Percentiles rank a stretch among this genome's conserved stretches.
Conservation (phyloP, 2,113 vertebrate genomes). For the Genyomyrus donnyi region DNA sequence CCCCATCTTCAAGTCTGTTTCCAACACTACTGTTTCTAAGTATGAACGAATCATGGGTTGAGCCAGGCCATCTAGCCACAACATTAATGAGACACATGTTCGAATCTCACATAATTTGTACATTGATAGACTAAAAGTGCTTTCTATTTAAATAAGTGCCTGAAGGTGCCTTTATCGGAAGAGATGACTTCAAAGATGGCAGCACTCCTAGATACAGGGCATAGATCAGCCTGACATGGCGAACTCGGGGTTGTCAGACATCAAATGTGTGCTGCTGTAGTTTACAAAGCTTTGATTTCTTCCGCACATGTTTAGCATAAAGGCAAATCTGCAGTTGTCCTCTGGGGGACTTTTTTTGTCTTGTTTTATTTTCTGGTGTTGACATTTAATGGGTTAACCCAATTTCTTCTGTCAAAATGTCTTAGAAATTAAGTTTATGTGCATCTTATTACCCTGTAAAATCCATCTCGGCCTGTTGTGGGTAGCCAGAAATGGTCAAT, state of each 20-base stretch:
- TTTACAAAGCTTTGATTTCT: background rate
- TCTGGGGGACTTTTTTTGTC: background rate
- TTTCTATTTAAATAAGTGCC: too few relatives aligned
- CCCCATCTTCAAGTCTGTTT: too few relatives aligned
- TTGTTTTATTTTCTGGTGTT: background rate
- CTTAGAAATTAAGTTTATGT: background rate
- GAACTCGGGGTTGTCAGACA: background rate
- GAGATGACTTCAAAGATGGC: background rate
- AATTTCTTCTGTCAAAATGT: background rate
- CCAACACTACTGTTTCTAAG: too few relatives aligned
- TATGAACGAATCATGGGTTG: too few relatives aligned
- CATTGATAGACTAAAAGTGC: too few relatives aligned
- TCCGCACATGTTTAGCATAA: background rate
- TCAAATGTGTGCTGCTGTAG: background rate
- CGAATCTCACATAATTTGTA: too few relatives aligned
- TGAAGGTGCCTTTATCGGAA: background rate
- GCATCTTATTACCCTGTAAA: background rate
- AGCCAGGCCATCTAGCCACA: too few relatives aligned
- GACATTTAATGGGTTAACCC: background rate
- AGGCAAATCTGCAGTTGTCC: background rate
- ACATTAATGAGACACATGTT: too few relatives aligned
- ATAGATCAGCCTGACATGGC: background rate
- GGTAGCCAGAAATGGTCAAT: background rate
- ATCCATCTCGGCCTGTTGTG: background rate
- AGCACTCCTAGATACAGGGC: background rate